Percentiles rank a stretch among this genome's conserved stretches.
Conservation (phyloP, 2,113 vertebrate genomes). For the Ctenodactylus gundi region DNA sequence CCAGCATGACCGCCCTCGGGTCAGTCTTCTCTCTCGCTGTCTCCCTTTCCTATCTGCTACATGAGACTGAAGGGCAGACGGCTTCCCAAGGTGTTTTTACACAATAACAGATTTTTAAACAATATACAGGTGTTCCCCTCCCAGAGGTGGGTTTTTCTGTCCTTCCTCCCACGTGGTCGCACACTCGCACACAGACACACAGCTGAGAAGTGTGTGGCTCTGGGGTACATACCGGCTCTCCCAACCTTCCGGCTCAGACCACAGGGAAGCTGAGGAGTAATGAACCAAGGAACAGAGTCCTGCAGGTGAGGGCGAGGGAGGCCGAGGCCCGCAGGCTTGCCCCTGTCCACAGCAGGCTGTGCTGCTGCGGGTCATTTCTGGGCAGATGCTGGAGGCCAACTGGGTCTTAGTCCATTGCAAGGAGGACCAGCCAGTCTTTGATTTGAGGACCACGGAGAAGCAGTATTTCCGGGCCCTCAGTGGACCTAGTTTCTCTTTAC, state of each 20-base stretch:
- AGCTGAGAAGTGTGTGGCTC: too few relatives aligned
- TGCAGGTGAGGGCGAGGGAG: background rate
- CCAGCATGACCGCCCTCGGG: background rate
- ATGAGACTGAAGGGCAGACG: background rate
- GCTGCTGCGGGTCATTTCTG: background rate
- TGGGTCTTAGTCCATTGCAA: background rate
- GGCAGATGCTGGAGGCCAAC: background rate
- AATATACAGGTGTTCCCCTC: background rate
- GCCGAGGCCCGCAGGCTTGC: background rate
- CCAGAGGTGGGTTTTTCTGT: background rate
- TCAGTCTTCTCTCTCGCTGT: background rate
- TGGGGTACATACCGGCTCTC: too few relatives aligned
- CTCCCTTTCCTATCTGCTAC: background rate
- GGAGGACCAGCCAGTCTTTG: background rate
- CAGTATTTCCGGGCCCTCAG: background rate
- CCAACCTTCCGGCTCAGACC: background rate
- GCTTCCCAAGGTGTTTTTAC: background rate
- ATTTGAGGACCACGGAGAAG: background rate
- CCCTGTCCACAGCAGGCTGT: background rate
- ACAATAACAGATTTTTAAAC: background rate
- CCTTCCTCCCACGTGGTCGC: background rate
- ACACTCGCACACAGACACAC: too few relatives aligned
- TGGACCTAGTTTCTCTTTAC: background rate
- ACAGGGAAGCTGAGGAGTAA: background rate
- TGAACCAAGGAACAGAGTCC: background rate